phyloP scores from a whole-genome alignment of 2,888 invertebrate genomes.

The Operophtera brumata region DNA sequence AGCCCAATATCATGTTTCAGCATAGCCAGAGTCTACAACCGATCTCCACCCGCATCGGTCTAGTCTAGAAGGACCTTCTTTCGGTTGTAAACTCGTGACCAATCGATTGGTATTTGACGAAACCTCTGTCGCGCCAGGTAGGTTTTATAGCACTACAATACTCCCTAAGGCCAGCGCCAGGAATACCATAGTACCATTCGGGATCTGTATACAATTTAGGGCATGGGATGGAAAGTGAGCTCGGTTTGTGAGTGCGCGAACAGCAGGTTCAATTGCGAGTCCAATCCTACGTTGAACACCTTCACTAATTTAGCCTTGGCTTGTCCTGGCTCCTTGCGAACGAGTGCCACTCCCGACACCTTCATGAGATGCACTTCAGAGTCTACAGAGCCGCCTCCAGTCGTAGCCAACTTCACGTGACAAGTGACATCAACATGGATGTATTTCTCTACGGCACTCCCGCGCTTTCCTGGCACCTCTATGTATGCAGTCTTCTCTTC shows the following conservation, averaged over 20 bases:
- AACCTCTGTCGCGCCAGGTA: conserved; percentile 72
- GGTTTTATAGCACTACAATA: conserved; percentile 59
- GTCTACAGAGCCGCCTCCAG: conserved; percentile 79
- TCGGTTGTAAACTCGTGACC: conserved; percentile 65
- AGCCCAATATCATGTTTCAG: conserved; percentile 36
- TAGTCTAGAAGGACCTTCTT: conserved; percentile 34
- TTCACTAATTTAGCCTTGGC: conserved; percentile 78
- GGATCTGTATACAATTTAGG: conserved; percentile 52
- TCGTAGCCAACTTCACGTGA: conserved; percentile 82
- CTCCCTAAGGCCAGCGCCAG: conserved; percentile 30
- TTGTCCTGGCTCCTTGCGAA: conserved; percentile 81
- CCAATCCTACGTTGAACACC: conserved; percentile 84
- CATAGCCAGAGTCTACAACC: conserved; percentile 50
- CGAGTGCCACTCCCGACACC: conserved; percentile 84
- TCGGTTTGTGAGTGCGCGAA: conserved; percentile 84
- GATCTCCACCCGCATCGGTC: conserved; percentile 41
- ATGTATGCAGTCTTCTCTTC: conserved; percentile 83
- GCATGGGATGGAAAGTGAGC: conserved; percentile 82
- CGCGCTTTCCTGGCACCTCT: conserved; percentile 69
- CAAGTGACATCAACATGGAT: conserved; percentile 85
- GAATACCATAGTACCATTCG: conserved; percentile 66
- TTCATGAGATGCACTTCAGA: conserved; percentile 83
- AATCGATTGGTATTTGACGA: conserved; percentile 69
- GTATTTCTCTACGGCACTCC: conserved; percentile 81
- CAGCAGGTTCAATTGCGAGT: conserved; percentile 84